phyloP scores from a whole-genome alignment of 2,113 vertebrate species.

The rabbit (Oryctolagus cuniculus) region mOryCun1.1 NC_091432.1:188159501-188160000 shows the following conservation, averaged over 20 bases:
- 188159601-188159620: neutral
- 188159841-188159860: no score
- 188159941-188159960: neutral
- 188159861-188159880: neutral
- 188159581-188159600: neutral
- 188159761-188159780: constrained; percentile 88
- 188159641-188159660: constrained; percentile 85
- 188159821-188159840: neutral
- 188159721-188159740: constrained; percentile 90
- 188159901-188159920: neutral
- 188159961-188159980: neutral
- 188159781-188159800: neutral
- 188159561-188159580: neutral
- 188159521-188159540: neutral
- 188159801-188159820: neutral
- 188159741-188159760: constrained; percentile 94
- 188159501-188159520: neutral
- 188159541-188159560: neutral
- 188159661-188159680: constrained; percentile 94
- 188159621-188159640: neutral
- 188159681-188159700: constrained; percentile 94
- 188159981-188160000: neutral
- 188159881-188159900: neutral
- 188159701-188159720: constrained; percentile 93
- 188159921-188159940: neutral